Conservation (phyloP, 2,113 vertebrate species). For the Salminus brasiliensis region DNA sequence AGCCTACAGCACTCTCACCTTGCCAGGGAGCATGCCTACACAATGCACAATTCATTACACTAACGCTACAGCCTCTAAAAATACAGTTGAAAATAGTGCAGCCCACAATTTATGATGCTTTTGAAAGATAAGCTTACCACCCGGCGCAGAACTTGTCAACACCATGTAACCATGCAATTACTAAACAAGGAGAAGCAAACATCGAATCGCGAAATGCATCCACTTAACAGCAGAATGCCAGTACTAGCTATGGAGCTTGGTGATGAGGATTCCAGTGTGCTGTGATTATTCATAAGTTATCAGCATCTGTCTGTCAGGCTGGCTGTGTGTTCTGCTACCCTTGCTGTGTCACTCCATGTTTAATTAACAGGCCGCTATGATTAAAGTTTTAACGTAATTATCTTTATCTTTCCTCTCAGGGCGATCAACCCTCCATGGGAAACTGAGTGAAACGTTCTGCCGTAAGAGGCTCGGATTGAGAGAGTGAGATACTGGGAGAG, state of each 20-base stretch:
- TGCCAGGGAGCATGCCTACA: neutral
- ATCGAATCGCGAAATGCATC: neutral
- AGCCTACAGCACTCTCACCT: neutral
- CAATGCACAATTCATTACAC: conserved; percentile 6
- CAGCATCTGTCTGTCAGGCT: conserved; percentile 52
- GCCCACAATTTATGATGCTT: neutral
- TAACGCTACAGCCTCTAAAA: neutral
- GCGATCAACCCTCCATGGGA: conserved; percentile 65
- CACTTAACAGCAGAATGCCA: neutral
- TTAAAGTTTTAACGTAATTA: conserved; percentile 79
- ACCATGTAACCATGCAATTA: conserved; percentile 2
- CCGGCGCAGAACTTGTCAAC: neutral
- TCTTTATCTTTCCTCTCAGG: conserved; percentile 78
- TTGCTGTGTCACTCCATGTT: conserved; percentile 67
- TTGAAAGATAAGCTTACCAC: conserved; percentile 3
- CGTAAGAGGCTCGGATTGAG: conserved; percentile 58
- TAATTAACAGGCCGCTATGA: conserved; percentile 75
- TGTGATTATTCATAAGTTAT: conserved; percentile 64
- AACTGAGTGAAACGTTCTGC: conserved; percentile 67
- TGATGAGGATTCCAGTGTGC: conserved; percentile 54
- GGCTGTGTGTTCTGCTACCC: conserved; percentile 60
- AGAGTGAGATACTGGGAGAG: conserved; percentile 59
- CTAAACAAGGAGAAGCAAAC: conserved; percentile 11
- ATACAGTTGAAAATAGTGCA: neutral
- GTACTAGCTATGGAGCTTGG: neutral